These are phyloP conservation scores for Capitulum mitella DNA, from an alignment of 2,888 invertebrate genomes.

Conservation along the genomic window DNA sequence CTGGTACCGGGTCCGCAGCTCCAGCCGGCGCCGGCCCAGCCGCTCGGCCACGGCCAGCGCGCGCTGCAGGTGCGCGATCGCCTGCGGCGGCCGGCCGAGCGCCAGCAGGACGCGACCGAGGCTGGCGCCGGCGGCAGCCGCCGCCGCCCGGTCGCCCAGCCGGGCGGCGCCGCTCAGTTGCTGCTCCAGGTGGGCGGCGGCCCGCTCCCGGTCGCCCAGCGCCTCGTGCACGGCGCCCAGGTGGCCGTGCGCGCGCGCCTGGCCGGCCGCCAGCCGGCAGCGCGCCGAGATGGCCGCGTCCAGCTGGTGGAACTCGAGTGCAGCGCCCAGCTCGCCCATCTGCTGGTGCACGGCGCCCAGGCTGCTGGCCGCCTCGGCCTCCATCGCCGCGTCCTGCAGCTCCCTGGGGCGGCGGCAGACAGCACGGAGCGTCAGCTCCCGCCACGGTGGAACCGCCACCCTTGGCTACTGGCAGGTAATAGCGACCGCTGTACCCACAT, in stretches of 20 bases:
- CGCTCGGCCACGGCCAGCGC: slow-evolving; percentile 54
- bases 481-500: no score
- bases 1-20: slow-evolving; percentile 74
- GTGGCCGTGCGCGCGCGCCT: slow-evolving; percentile 76
- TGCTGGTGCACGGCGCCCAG: slow-evolving; percentile 83
- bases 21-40: slow-evolving; percentile 65
- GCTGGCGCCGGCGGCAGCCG: slow-evolving; percentile 34
- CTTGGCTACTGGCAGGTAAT: no score
- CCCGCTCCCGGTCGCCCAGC: slow-evolving; percentile 72
- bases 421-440: no score
- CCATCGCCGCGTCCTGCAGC: slow-evolving; percentile 70
- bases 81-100: slow-evolving; percentile 74
- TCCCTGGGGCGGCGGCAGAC: slow-evolving; percentile 77
- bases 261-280: slow-evolving; percentile 57
- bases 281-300: slow-evolving; percentile 72
- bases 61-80: slow-evolving; percentile 81
- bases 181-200: slow-evolving; percentile 83
- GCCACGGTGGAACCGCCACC: no score
- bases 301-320: slow-evolving; percentile 69
- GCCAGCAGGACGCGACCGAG: slow-evolving; percentile 77
- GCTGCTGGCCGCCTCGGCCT: slow-evolving; percentile 84
- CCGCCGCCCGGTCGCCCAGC: slow-evolving; percentile 54
- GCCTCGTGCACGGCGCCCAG: slow-evolving; percentile 82
- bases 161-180: slow-evolving; percentile 79
- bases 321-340: slow-evolving; percentile 75